Evolutionary conservation across 2,888 invertebrate genomes (phyloP).

Genomic region (Sinodicranocentrus sp.): DNA sequence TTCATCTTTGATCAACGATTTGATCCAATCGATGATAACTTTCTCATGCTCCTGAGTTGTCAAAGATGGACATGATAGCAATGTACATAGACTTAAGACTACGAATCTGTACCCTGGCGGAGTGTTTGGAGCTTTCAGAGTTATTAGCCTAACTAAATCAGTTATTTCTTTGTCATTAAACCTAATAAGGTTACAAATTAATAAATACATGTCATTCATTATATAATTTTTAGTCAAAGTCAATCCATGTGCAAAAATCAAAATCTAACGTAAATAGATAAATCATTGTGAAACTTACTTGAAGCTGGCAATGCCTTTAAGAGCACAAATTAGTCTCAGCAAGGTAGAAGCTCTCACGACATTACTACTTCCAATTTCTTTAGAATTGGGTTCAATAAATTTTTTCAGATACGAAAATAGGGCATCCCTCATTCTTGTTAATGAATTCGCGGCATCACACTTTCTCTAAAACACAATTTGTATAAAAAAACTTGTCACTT

Average conservation of each 20-base stretch:
- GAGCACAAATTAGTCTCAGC: conserved; percentile 92
- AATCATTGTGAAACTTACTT: conserved; percentile 82
- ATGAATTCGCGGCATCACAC: conserved; percentile 70
- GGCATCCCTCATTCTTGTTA: conserved; percentile 72
- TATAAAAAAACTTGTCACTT: background rate
- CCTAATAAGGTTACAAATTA: conserved; percentile 78
- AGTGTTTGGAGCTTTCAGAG: conserved; percentile 92
- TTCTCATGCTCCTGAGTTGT: conserved; percentile 89
- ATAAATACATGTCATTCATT: background rate
- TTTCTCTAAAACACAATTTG: conserved; percentile 65
- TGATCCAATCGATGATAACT: conserved; percentile 93
- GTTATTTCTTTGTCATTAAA: conserved; percentile 95
- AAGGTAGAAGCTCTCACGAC: conserved; percentile 93
- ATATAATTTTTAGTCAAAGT: background rate
- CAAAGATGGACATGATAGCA: conserved; percentile 94
- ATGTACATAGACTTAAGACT: conserved; percentile 94
- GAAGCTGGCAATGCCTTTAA: conserved; percentile 94
- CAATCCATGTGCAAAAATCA: background rate
- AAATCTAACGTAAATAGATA: background rate
- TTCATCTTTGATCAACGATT: conserved; percentile 94
- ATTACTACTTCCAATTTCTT: conserved; percentile 51
- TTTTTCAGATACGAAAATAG: conserved; percentile 70
- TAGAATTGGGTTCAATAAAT: conserved; percentile 56
- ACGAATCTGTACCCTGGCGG: conserved; percentile 95
- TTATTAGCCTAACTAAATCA: conserved; percentile 89